Evolutionary conservation across 2,113 vertebrate species (phyloP), one percentile per base, ranked within the genome.

Genomic region (Lepisosteus osseus): DNA sequence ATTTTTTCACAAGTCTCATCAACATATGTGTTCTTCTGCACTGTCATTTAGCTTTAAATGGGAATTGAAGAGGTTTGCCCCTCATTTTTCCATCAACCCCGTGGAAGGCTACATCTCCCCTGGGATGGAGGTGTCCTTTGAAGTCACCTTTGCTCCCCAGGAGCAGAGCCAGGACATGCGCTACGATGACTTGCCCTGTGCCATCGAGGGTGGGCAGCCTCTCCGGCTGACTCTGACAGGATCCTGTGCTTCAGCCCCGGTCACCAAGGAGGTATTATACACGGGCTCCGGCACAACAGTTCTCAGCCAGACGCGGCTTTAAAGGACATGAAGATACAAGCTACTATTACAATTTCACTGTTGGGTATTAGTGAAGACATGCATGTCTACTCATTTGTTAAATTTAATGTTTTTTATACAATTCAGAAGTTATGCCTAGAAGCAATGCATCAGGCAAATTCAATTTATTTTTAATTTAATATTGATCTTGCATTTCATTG

Each of bases 41-140:
- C 15, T 62, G 12, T 62, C 15, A 62, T 78, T 72, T 74, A 97
- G 95, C 71, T 97, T 97, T 80, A 84, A 86, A 12, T 98, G 96
- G 96, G 90, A 95, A 55, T 17, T 67, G 2, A 82, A 82, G 66
- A 80, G 67, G 63, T 91, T 93, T 64, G 80, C 88, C 66, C 87
- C 92, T 4, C 87, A 91, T 71, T 88, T 96, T 79, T 90, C 85
- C 61, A 93, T 97, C 77, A 78, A 44, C 3, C 96, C 95, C 0
- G 54, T 72, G 7, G 85, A 92, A 79, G 95, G 95, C 65, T 94
- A 92, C 29, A 90, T 97, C 82, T 83, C 82, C 0, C 81, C 94
- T 0, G 93, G 91, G 42, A 92, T 78, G 82, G 88, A 94, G 2
- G 81, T 96, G 73, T 79, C 90, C 54, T 88, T 95, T 0, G 72